Evolutionary conservation across 1,140 invertebrate species (phyloP), one percentile per base, ranked within the genome.

Genomic region (Heliothis virescens): DNA sequence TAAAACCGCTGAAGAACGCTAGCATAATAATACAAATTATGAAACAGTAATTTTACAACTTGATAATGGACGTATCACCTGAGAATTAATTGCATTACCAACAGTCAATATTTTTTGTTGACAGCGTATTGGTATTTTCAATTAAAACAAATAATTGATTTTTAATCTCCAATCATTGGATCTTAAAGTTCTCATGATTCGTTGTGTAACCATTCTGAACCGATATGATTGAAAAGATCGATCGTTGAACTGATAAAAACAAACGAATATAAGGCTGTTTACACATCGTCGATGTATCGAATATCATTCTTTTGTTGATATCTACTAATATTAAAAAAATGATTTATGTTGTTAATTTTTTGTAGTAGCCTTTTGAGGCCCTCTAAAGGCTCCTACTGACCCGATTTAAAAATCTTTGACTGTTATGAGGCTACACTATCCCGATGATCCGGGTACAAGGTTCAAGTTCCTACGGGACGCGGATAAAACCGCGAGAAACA

Each of bases 161-260:
- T 57, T 57, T 57, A 57, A 57, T 57, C 55, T 57, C 55, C 55
- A 57, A 57, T 57, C 53, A 57, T 18, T 18, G 53, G 53, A 18
- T 57, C 55, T 21, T 57, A 57, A 41, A 11, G 55, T 57, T 57
- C 55, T 57, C 21, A 21, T 41, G 34, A 41, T 57, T 57, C 1
- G 55, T 26, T 57, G 26, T 10, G 55, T 57, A 57, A 57, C 53
- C 10, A 21, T 57, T 16, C 18, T 57, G 55, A 11, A 10, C 16
- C 11, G 55, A 57, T 57, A 57, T 18, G 12, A 21, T 57, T 21
- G 9, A 21, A 18, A 9, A 57, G 18, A 57, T 57, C 18, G 55
- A 57, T 57, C 55, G 10, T 21, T 57, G 18, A 57, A 21, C 16
- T 10, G 55, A 57, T 57, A 57, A 57, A 21, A 57, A 21, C 55